A percentile compares a stretch with the other conserved stretches of the same genome.
Evolutionary conservation across 2,113 vertebrate species (phyloP).

Genomic region (Neolamprologus brichardi): DNA sequence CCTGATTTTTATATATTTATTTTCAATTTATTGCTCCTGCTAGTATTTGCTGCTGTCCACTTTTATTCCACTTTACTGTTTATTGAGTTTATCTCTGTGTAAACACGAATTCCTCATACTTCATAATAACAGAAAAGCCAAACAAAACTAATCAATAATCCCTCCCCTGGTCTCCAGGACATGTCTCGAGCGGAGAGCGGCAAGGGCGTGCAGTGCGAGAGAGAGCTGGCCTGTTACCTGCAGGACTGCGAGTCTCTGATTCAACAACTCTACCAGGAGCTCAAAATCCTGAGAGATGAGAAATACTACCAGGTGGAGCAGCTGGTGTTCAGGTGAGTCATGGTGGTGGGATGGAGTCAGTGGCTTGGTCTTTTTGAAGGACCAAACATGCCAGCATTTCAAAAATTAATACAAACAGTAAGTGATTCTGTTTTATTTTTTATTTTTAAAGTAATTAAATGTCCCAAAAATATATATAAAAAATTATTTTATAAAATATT

Average conservation of each 20-base stretch:
- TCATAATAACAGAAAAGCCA: not conserved
- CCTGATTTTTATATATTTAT: not conserved
- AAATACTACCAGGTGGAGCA: slow-evolving; percentile 96
- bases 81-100: accelerated
- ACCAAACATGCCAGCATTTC: not conserved
- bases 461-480: not conserved
- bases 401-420: not conserved
- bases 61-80: not conserved
- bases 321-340: slow-evolving; percentile 86
- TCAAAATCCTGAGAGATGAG: slow-evolving; percentile 87
- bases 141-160: not conserved
- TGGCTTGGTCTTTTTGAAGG: too few relatives aligned
- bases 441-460: not conserved
- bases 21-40: not conserved
- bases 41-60: not conserved
- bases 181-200: slow-evolving; percentile 86
- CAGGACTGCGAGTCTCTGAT: slow-evolving; percentile 89
- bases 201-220: slow-evolving; percentile 81
- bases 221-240: slow-evolving; percentile 84
- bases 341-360: not conserved
- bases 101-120: not conserved
- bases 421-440: not conserved
- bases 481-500: not conserved
- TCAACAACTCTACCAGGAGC: slow-evolving; percentile 83
- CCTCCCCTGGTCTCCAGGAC: slow-evolving; percentile 68